phyloP scores from a whole-genome alignment of 2,113 vertebrate genomes.

The Oncorhynchus gorbuscha region DNA sequence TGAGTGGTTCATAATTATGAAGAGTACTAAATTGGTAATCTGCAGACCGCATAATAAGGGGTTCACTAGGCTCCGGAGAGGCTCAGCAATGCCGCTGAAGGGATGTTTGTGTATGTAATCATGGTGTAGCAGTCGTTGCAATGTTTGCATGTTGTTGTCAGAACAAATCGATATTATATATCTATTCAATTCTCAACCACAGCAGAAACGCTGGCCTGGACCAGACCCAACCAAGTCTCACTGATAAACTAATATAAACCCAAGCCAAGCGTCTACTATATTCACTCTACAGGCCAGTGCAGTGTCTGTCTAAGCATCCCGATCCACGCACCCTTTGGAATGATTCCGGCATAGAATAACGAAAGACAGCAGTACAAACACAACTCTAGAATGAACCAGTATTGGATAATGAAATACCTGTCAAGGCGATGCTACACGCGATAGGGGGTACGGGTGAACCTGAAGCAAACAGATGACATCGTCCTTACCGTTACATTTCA shows the following conservation, averaged over 20 bases:
- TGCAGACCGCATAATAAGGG: constrained; percentile 27
- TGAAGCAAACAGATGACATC: neutral
- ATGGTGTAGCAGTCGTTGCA: constrained; percentile 7
- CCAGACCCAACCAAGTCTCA: neutral
- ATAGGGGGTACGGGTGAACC: neutral
- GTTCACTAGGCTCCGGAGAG: constrained; percentile 24
- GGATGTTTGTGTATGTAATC: constrained; percentile 30
- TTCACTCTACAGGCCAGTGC: neutral
- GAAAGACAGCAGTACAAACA: neutral
- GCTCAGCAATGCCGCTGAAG: constrained; percentile 39
- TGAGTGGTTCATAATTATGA: constrained; percentile 70
- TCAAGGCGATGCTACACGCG: neutral
- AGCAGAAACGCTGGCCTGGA: neutral
- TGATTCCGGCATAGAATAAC: neutral
- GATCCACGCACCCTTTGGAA: neutral
- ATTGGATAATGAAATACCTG: neutral
- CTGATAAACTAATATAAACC: neutral
- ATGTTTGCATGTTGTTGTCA: neutral
- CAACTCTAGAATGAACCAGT: too few relatives aligned
- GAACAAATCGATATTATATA: neutral
- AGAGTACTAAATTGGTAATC: neutral
- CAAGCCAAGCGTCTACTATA: neutral
- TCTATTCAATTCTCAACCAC: neutral
- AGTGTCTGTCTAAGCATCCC: neutral
- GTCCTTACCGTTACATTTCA: neutral